These are phyloP conservation scores for Corythornis leucogaster DNA, from an alignment of 2,797 vertebrate genomes.

Conservation along the genomic window DNA sequence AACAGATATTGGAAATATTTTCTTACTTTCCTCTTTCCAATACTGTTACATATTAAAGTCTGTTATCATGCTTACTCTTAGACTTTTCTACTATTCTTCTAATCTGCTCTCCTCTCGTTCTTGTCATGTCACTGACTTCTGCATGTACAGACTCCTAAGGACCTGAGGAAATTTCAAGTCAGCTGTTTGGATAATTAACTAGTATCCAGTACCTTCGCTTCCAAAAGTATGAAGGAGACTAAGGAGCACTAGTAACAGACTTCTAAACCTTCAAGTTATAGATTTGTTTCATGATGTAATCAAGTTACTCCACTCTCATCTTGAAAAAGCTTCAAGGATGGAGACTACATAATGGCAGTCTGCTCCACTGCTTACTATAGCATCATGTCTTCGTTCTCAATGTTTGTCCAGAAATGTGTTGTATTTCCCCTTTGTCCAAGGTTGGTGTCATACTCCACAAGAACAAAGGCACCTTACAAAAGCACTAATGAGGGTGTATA, in stretches of 20 bases:
- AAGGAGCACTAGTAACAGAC: not conserved
- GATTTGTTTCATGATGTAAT: not conserved
- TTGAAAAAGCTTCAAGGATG: not conserved
- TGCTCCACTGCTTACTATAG: not conserved
- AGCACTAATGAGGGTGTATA: not conserved
- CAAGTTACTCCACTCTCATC: not conserved
- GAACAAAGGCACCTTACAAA: constrained; percentile 46
- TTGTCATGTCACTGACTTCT: not conserved
- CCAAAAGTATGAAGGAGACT: not conserved
- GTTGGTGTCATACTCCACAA: not conserved
- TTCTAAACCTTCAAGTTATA: not conserved
- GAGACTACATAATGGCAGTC: not conserved
- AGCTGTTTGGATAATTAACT: not conserved
- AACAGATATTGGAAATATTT: not conserved
- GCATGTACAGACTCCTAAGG: not conserved
- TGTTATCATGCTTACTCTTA: not conserved
- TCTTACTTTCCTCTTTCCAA: not conserved
- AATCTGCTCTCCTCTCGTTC: not conserved
- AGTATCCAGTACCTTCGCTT: not conserved
- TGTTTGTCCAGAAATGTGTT: not conserved
- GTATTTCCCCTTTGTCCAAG: not conserved
- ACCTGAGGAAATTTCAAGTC: not conserved
- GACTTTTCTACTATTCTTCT: not conserved
- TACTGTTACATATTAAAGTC: not conserved
- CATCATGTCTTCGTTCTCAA: not conserved